phyloP scores from a whole-genome alignment of 2,888 invertebrate genomes.

The Luffia ferchaultella region DNA sequence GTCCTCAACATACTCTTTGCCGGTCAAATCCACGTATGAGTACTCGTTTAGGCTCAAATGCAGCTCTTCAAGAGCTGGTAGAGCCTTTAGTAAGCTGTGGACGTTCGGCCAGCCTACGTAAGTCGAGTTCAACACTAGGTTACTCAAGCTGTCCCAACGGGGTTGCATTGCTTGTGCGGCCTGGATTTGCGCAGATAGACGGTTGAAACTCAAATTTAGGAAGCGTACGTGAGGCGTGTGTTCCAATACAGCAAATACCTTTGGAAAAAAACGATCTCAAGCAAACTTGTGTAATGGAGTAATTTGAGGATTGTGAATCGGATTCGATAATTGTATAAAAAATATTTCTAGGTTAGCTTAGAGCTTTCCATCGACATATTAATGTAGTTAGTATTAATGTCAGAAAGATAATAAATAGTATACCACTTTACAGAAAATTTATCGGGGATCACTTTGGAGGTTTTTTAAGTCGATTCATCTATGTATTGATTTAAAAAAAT shows the following conservation, averaged over 20 bases:
- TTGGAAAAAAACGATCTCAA: too few species aligned
- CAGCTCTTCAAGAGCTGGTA: constrained; percentile 86
- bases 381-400: too few species aligned
- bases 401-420: too few species aligned
- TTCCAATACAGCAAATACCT: constrained; percentile 86
- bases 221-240: constrained; percentile 91
- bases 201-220: constrained; percentile 92
- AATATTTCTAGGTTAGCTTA: too few species aligned
- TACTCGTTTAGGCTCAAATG: constrained; percentile 93
- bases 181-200: constrained; percentile 75
- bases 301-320: too few species aligned
- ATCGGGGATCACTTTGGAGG: too few species aligned
- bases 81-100: constrained; percentile 75
- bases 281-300: too few species aligned
- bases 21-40: constrained; percentile 74
- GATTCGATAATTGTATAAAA: too few species aligned
- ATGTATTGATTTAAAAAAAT: too few species aligned
- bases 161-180: constrained; percentile 55
- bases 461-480: too few species aligned
- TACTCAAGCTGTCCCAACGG: constrained; percentile 70
- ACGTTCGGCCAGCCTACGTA: constrained; percentile 87
- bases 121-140: constrained; percentile 88
- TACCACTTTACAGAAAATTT: too few species aligned
- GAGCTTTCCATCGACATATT: too few species aligned
- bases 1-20: constrained; percentile 39